Percentiles rank a stretch among this genome's conserved stretches.
phyloP scores from a whole-genome alignment of 2,113 vertebrate species.

The Dicentrarchus labrax region DNA sequence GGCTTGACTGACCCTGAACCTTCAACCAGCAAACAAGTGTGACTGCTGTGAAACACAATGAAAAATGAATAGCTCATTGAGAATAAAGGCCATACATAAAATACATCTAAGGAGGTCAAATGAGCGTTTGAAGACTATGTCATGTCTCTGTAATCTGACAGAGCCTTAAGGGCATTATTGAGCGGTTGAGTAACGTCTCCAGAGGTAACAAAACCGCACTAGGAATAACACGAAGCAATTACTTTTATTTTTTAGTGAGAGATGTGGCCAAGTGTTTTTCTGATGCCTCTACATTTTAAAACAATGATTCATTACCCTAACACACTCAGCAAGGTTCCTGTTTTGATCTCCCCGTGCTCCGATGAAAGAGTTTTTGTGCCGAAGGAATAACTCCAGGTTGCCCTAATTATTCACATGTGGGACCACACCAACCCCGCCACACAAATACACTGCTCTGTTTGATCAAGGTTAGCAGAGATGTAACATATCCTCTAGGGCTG shows the following conservation, averaged over 20 bases:
- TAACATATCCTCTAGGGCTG: not conserved
- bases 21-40: slow-evolving; percentile 12
- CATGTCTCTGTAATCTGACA: slow-evolving; percentile 4
- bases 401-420: slow-evolving; percentile 79
- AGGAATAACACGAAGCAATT: slow-evolving; percentile 45
- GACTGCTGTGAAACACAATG: slow-evolving; percentile 9
- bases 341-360: slow-evolving; percentile 63
- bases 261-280: slow-evolving; percentile 9
- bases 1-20: slow-evolving; percentile 2
- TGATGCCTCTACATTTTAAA: slow-evolving; percentile 53
- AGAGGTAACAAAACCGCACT: slow-evolving; percentile 32
- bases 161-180: slow-evolving; percentile 1
- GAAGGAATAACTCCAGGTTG: slow-evolving; percentile 69
- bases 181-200: slow-evolving; percentile 36
- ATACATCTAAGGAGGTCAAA: slow-evolving; percentile 31
- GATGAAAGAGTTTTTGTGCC: slow-evolving; percentile 71
- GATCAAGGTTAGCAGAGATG: not conserved
- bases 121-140: not conserved
- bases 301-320: slow-evolving; percentile 64
- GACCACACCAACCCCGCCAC: slow-evolving; percentile 40
- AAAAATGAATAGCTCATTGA: slow-evolving; percentile 38
- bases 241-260: slow-evolving; percentile 27
- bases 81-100: not conserved
- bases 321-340: slow-evolving; percentile 50
- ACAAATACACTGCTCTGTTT: slow-evolving; percentile 36